Evolutionary conservation across 1,140 invertebrate genomes (phyloP).

Genomic region (Drosophila melanica): DNA sequence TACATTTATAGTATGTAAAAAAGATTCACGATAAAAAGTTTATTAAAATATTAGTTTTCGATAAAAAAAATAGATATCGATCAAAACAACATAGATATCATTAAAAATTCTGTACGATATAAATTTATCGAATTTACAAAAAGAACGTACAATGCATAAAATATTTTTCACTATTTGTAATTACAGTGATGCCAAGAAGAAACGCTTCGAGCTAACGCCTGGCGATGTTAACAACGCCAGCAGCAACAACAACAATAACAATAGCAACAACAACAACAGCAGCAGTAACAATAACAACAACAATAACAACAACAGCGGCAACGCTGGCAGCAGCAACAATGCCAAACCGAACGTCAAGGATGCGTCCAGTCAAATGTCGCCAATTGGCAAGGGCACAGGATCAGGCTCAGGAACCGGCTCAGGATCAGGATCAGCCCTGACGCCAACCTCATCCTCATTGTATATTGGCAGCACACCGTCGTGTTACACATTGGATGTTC

Average conservation of each 20-base stretch:
- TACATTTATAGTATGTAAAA: no score
- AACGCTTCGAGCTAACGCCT: conserved; percentile 64
- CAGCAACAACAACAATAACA: conserved; percentile 53
- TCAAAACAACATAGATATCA: no score
- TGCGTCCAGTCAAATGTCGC: conserved; percentile 14
- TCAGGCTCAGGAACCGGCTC: conserved; percentile 22
- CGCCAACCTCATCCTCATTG: conserved; percentile 48
- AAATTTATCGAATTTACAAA: not conserved
- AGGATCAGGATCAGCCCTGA: conserved; percentile 48
- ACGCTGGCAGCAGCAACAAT: conserved; percentile 3
- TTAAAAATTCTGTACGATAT: no score
- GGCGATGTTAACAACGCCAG: conserved; percentile 36
- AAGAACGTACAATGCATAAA: not conserved
- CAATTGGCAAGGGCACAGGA: conserved; percentile 41
- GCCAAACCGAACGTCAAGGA: conserved; percentile 22
- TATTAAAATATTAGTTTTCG: no score
- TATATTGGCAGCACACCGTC: conserved; percentile 44
- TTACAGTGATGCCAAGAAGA: conserved; percentile 80
- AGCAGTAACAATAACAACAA: conserved; percentile 1
- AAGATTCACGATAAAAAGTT: no score
- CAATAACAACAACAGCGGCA: conserved; percentile 16
- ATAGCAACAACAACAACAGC: not conserved
- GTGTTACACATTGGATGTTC: conserved; percentile 40
- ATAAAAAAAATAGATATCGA: no score
- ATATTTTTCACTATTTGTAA: not conserved